Base-by-base conservation (phyloP, 2,888 invertebrate genomes). In the Idaea aversata region DNA sequence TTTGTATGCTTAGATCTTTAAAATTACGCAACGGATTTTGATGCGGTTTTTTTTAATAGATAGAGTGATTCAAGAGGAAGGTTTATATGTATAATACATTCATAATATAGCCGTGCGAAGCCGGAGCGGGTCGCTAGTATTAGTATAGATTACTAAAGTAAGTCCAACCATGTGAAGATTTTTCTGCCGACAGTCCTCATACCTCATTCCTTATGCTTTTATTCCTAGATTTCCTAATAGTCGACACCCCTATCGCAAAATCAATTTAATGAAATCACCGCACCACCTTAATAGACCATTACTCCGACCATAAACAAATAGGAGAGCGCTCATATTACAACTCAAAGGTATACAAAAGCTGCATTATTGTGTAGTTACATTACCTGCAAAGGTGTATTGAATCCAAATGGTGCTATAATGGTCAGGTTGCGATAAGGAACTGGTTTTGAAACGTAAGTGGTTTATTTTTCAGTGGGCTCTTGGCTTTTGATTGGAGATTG, bases 371-470 rank as follows among this genome's bases (percentile, higher is more conserved):
- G 47, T 47, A 7, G 25, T 13, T 47, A 47, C 47, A 47, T 47
- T 47, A 47, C 47, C 47, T 47, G 47, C 7, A 47, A 47, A 47
- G 47, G 70, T 62, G 75, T 77, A 72, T 81, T 86, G 78, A 86
- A 86, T 87, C 86, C 85, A 84, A 86, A 87, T 86, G 85, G 84
- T 82, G 25, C 83, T 85, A 80, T 82, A 76, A 75, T 47, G 47
- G 47, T 13, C 47, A 13, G 10, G 10, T 13, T 13, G 10, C 47
- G 47, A 70, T 70, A 70, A 70, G 64, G 59, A 70, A 66, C 67
- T 58, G 70, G 70, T 70, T 67, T 60, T 60, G 7, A 59, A 38
- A 59, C 61, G 67, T 64, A 63, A 34, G 62, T 64, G 60, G 64
- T 70, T 70, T 70, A 70, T 67, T 70, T 70, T 70, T 70, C 70